Evolutionary conservation across 2,797 vertebrate genomes (phyloP), one percentile per base, ranked within the genome.

Genomic region (Sebastes nivosus): DNA sequence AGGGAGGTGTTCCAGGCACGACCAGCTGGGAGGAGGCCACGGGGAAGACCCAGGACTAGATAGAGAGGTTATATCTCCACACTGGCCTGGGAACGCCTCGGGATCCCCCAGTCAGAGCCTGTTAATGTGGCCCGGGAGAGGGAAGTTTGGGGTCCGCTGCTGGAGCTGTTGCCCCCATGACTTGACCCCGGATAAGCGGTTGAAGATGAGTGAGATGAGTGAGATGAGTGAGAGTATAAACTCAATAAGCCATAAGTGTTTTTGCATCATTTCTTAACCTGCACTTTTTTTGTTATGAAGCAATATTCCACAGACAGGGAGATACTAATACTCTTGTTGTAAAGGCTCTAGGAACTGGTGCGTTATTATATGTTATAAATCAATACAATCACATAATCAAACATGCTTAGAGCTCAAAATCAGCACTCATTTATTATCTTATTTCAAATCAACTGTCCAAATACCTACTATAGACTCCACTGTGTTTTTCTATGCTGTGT

Each of bases 141-240:
- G 36, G 36, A 38, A 38, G 36, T 38, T 38, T 38, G 36, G 36
- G 36, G 0, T 13, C 12, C 36, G 0, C 36, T 38, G 4, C 12
- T 38, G 36, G 4, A 38, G 36, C 12, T 13, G 36, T 13, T 38
- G 4, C 36, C 36, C 36, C 36, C 12, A 0, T 0, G 12, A 38
- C 36, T 13, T 4, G 0, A 38, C 36, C 36, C 36, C 36, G 36
- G 36, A 38, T 38, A 13, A 38, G 36, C 36, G 36, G 36, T 38
- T 38, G 36, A 38, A 38, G 13, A 38, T 38, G 36, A 38, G 36
- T 38, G 36, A 38, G 12, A 38, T 38, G 12, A 38, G 36, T 38
- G 36, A 38, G 36, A 38, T 38, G 34, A 36, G 34, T 36, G 11
- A 36, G 36, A 38, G 36, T 38, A 38, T 46, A 46, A 52, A 2